Evolutionary conservation across 2,113 vertebrate genomes (phyloP).

Genomic region (Tauraco erythrolophus): DNA sequence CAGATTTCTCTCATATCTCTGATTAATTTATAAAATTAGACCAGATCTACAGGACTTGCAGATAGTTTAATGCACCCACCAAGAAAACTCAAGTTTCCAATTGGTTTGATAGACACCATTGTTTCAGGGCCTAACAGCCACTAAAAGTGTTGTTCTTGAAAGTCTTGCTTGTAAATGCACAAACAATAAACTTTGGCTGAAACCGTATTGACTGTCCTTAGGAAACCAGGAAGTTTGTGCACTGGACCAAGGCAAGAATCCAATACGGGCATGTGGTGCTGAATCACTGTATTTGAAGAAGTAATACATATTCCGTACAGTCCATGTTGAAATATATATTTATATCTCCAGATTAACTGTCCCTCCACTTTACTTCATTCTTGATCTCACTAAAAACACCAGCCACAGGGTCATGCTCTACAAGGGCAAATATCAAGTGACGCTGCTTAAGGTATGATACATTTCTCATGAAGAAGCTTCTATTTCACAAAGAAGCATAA

Average conservation of each 20-base stretch:
- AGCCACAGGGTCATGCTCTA: background rate
- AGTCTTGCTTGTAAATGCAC: background rate
- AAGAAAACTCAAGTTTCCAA: background rate
- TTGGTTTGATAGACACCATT: background rate
- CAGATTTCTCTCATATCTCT: background rate
- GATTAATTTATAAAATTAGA: background rate
- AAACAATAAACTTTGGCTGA: background rate
- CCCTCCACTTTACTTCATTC: background rate
- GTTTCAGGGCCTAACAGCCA: background rate
- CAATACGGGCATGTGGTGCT: background rate
- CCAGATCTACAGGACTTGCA: background rate
- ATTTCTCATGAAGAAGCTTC: background rate
- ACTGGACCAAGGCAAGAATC: background rate
- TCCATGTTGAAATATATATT: background rate
- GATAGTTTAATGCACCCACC: background rate
- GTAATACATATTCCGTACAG: background rate
- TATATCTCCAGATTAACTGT: background rate
- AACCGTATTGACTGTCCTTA: background rate
- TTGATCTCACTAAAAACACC: background rate
- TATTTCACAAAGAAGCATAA: conserved; percentile 27
- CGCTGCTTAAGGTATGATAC: background rate
- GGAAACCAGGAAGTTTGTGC: background rate
- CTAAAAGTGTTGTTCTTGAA: accelerated
- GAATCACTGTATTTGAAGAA: background rate
- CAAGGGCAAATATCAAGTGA: conserved; percentile 35